Percentiles rank a stretch among this genome's conserved stretches.
Evolutionary conservation across 2,888 invertebrate species (phyloP).

Genomic region (Agriopis leucophaearia): DNA sequence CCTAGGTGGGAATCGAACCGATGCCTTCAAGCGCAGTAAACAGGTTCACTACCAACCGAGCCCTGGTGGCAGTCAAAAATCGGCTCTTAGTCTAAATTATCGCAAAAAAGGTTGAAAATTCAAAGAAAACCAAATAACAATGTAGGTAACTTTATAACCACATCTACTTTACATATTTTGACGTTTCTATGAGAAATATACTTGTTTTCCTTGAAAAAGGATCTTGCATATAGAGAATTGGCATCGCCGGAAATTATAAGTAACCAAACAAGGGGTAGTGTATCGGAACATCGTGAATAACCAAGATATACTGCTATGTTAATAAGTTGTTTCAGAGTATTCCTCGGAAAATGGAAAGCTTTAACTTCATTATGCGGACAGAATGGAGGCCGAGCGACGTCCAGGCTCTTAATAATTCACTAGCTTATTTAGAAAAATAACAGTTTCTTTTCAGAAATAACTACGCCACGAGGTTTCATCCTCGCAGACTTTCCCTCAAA

Average conservation of each 20-base stretch:
- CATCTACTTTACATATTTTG: slow-evolving; percentile 25
- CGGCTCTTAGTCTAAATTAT: neutral
- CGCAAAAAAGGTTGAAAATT: neutral
- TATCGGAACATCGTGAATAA: slow-evolving; percentile 28
- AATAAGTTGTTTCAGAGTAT: slow-evolving; percentile 37
- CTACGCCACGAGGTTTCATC: neutral
- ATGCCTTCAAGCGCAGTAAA: too few relatives aligned
- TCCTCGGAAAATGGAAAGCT: slow-evolving; percentile 29
- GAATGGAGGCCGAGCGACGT: slow-evolving; percentile 6
- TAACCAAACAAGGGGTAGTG: slow-evolving; percentile 24
- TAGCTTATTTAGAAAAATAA: slow-evolving; percentile 14
- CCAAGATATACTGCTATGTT: slow-evolving; percentile 28
- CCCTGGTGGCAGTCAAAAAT: too few relatives aligned
- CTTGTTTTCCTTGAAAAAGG: slow-evolving; percentile 6
- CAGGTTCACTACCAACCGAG: too few relatives aligned
- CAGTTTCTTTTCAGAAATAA: slow-evolving; percentile 1
- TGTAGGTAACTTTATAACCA: neutral
- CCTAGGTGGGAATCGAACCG: too few relatives aligned
- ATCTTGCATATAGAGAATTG: neutral
- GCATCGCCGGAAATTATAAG: slow-evolving; percentile 29
- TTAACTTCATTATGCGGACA: slow-evolving; percentile 26
- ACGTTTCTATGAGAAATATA: slow-evolving; percentile 27
- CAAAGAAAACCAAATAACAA: slow-evolving; percentile 1
- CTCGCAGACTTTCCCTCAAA: neutral
- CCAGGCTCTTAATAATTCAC: slow-evolving; percentile 12